Conservation (phyloP, 92 coral and sea anemone genomes). For the Chrysogorgia sp. region DNA sequence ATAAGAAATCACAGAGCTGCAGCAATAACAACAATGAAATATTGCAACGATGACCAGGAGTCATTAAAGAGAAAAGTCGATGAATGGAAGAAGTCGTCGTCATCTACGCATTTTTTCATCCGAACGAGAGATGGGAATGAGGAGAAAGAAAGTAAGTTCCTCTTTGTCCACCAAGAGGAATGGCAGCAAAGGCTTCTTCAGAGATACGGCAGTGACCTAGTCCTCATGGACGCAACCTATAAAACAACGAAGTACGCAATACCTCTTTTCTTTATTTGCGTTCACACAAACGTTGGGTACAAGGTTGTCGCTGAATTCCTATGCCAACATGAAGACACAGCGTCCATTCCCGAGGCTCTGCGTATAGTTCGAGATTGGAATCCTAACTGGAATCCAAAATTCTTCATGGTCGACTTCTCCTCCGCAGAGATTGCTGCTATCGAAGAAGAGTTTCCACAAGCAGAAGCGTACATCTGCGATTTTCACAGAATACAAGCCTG, state of each 20-base stretch:
- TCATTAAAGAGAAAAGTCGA: constrained; percentile 43
- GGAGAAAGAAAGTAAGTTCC: not conserved
- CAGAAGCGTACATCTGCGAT: constrained; percentile 52
- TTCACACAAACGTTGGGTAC: constrained; percentile 60
- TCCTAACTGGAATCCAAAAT: constrained; percentile 53
- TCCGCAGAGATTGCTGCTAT: constrained; percentile 60
- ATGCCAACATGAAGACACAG: constrained; percentile 55
- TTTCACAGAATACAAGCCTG: constrained; percentile 54
- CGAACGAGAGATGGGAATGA: constrained; percentile 17
- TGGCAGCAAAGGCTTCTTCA: constrained; percentile 52
- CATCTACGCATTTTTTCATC: constrained; percentile 40
- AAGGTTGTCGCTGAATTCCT: constrained; percentile 60
- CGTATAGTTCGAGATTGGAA: constrained; percentile 55
- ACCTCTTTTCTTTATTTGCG: constrained; percentile 58
- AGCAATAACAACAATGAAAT: constrained; percentile 42
- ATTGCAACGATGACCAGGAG: constrained; percentile 9
- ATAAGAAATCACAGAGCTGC: constrained; percentile 56
- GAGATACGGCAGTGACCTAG: constrained; percentile 57
- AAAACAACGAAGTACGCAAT: constrained; percentile 65
- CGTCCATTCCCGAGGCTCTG: constrained; percentile 50
- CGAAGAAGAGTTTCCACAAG: constrained; percentile 43
- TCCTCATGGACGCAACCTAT: constrained; percentile 66
- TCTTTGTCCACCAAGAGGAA: constrained; percentile 62
- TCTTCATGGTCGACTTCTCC: constrained; percentile 66
- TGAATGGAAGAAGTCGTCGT: constrained; percentile 42